Percentiles rank a stretch among this genome's conserved stretches.
Conservation (phyloP, 2,113 vertebrate species). For the Alaudala cheleensis region DNA sequence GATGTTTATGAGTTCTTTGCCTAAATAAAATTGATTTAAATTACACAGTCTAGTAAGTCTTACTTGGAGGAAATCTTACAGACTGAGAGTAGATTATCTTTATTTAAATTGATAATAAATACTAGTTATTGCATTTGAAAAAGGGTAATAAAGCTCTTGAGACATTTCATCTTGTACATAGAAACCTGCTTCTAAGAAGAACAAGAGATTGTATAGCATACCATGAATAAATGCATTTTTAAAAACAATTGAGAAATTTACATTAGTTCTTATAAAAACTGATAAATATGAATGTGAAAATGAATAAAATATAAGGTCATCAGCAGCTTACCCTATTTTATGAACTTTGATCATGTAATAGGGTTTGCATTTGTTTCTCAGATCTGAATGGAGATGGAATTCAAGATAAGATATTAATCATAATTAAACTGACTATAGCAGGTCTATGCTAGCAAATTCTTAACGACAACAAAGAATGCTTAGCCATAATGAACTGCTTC, state of each 20-base stretch:
- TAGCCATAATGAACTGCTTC: slow-evolving; percentile 93
- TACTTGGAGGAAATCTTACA: not conserved
- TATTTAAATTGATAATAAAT: not conserved
- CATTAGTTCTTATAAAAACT: slow-evolving; percentile 71
- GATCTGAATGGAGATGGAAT: slow-evolving; percentile 86
- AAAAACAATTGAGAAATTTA: slow-evolving; percentile 55
- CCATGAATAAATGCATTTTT: slow-evolving; percentile 22
- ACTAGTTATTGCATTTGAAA: not conserved
- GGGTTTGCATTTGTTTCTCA: slow-evolving; percentile 79
- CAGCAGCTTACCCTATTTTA: slow-evolving; percentile 74
- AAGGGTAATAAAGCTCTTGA: slow-evolving; percentile 49
- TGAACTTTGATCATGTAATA: slow-evolving; percentile 80
- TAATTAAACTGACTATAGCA: slow-evolving; percentile 91
- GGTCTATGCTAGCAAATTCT: slow-evolving; percentile 89
- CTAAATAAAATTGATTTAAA: not conserved
- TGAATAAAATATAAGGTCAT: slow-evolving; percentile 94
- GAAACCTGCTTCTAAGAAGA: not conserved
- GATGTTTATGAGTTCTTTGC: not conserved
- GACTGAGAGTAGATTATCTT: not conserved
- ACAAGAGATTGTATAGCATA: not conserved
- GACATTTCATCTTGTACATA: slow-evolving; percentile 39
- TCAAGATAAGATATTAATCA: slow-evolving; percentile 95
- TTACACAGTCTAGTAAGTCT: not conserved
- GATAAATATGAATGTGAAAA: slow-evolving; percentile 82
- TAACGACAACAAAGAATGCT: slow-evolving; percentile 92